Conservation (phyloP, 2,888 invertebrate genomes). For the Sarcophaga variegata region DNA sequence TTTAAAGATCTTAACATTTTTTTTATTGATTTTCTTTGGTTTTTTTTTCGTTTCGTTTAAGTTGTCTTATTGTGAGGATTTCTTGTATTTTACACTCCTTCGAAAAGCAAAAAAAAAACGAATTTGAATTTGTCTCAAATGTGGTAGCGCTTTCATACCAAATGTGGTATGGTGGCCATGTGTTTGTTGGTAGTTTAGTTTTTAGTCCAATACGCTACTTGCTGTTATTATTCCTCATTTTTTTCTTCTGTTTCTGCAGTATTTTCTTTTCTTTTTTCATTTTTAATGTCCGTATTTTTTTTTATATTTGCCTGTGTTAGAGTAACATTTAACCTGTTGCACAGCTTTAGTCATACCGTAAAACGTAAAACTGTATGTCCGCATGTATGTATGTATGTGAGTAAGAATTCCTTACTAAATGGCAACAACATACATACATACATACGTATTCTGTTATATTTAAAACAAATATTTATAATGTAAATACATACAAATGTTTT, state of each 20-base stretch:
- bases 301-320: slow-evolving; percentile 39
- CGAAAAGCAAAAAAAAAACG: slow-evolving; percentile 5
- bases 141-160: slow-evolving; percentile 54
- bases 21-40: slow-evolving; percentile 57
- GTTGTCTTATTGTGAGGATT: slow-evolving; percentile 30
- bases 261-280: slow-evolving; percentile 20
- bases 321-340: slow-evolving; percentile 61
- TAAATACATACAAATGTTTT: background rate
- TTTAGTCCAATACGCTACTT: slow-evolving; percentile 50
- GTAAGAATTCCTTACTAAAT: background rate
- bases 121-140: slow-evolving; percentile 58
- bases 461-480: background rate
- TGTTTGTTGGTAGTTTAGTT: slow-evolving; percentile 32
- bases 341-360: slow-evolving; percentile 44
- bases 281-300: background rate
- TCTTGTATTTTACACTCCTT: slow-evolving; percentile 53
- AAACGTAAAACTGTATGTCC: slow-evolving; percentile 1
- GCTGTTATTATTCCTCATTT: slow-evolving; percentile 36
- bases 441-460: background rate
- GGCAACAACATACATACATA: background rate
- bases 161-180: background rate
- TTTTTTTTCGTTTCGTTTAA: slow-evolving; percentile 18
- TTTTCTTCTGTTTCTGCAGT: slow-evolving; percentile 32
- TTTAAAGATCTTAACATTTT: slow-evolving; percentile 2
- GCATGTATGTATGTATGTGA: background rate